Evolutionary conservation across 2,113 vertebrate species (phyloP), one percentile per base, ranked within the genome.

Genomic region (Balaenoptera acutorostrata): DNA sequence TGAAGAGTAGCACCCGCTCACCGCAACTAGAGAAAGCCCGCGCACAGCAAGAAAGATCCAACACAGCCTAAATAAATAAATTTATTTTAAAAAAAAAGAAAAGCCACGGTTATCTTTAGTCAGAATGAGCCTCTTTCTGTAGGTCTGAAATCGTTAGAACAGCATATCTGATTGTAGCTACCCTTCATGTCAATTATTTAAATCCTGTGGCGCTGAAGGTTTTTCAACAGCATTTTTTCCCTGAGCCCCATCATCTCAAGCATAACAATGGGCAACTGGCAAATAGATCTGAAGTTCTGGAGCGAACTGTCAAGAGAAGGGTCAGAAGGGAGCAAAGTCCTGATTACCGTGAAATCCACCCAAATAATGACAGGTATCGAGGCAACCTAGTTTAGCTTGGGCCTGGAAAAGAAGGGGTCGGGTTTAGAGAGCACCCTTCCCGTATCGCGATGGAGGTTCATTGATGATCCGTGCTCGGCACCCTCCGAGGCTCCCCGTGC

Each of bases 391-490:
- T 59, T 82, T 12, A 25, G 44, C 66, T 13, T 4, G 11, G 57
- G 27, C 86, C 63, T 57, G 68, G 86, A 69, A 95, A 41, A 82
- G 90, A 31, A 25, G 17, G 15, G 72, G 6, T 66, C 29, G 0
- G 87, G 75, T 71, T 25, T 44, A 20, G 11, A 25, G 82, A 31
- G 21, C 13, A 0, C 29, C 15, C 6, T n/a, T 61, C 20, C 33
- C 0, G 31, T 31, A 46, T 31, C 0, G 6, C 3, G 6, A 61
- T 27, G 11, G 36, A 0, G 1, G 63, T 23, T 1, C 25, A 17
- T 2, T 17, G 8, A 5, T 14, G 41, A 10, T 2, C 33, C 18
- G 33, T 1, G 10, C 46, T 4, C 46, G 13, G 4, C 3, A 15
- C 2, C 33, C 25, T 25, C 33, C 39, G 17, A 6, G 31, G 23